Base-by-base conservation (phyloP, 2,113 vertebrate species). In the Pachypanchax playfairii region DNA sequence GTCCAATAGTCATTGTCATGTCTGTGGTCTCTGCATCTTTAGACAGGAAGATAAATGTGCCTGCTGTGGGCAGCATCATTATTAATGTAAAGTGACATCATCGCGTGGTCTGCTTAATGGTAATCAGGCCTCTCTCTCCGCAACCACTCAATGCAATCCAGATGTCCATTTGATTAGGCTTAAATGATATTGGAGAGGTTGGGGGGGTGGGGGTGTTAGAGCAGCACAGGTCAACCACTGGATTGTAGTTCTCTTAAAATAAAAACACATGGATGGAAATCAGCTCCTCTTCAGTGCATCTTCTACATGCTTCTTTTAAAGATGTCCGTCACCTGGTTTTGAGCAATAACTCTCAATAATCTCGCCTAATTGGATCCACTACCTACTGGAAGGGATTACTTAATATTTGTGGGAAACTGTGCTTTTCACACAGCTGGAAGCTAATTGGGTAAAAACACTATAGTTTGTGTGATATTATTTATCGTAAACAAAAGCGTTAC, bases 1-100 rank as follows among this genome's bases (percentile, higher is more conserved):
- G 51, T 67, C 70, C 44, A 14, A 25, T 12, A 11, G 60, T 59
- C 73, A 64, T 33, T 53, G 68, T 78, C 65, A 42, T 54, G 22
- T 69, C 52, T 55, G 67, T 26, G 44, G 60, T 70, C 75, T 48
- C 73, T 26, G 56, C n/a, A 29, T 82, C 28, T 49, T 71, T 36
- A 56, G 80, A 85, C 85, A 78, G 82, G 70, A 83, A 87, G 85
- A 89, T 85, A 58, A 83, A 86, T 83, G 79, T 18, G 54, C 61
- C 73, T 29, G 73, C 74, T 72, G 74, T 79, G 83, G 82, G 78
- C 83, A 81, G 77, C 86, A 62, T 91, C 83, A 78, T 86, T 87
- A 90, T 88, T 89, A 90, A 90, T 88, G 84, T 82, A 84, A 90
- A 80, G 86, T 88, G 90, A 91, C 91, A 90, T 89, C 86, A 86